Evolutionary conservation across 2,888 invertebrate genomes (phyloP).

Genomic region (Stramonita haemastoma): DNA sequence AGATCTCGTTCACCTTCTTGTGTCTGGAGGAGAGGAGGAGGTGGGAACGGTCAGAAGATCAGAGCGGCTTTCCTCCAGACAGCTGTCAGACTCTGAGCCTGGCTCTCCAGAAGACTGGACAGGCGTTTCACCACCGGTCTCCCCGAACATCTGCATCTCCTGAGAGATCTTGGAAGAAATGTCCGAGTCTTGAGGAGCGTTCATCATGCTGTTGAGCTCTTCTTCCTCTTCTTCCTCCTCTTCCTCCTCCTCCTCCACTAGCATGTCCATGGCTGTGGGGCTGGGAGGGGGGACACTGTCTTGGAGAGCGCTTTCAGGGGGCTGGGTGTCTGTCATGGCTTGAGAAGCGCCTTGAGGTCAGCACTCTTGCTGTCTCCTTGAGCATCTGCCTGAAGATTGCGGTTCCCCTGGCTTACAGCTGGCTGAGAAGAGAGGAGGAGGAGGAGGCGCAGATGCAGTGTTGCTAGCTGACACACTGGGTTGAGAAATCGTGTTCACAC

Average conservation of each 20-base stretch:
- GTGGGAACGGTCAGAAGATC: neutral
- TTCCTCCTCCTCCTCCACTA: slow-evolving; percentile 50
- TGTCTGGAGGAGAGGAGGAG: neutral
- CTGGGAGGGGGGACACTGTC: slow-evolving; percentile 63
- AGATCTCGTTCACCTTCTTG: neutral
- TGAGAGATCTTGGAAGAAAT: slow-evolving; percentile 40
- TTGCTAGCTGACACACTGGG: neutral
- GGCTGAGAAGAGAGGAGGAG: neutral
- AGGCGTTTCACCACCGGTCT: slow-evolving; percentile 62
- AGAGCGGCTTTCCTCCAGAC: slow-evolving; percentile 6
- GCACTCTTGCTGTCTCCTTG: too few relatives aligned
- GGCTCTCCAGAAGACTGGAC: slow-evolving; percentile 62
- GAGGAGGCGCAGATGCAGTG: neutral
- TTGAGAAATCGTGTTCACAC: neutral
- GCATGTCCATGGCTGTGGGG: slow-evolving; percentile 57
- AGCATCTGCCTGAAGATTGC: neutral
- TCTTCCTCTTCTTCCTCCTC: slow-evolving; percentile 50
- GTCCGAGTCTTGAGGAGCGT: slow-evolving; percentile 47
- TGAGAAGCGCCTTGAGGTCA: neutral
- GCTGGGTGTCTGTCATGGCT: neutral
- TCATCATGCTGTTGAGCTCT: slow-evolving; percentile 41
- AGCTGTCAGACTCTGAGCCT: slow-evolving; percentile 42
- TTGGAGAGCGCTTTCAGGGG: neutral
- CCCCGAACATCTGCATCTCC: slow-evolving; percentile 58
- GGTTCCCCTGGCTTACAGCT: neutral